Evolutionary conservation across 1,140 invertebrate genomes (phyloP), one percentile per base, ranked within the genome.

Genomic region (Neodiprion fabricii): DNA sequence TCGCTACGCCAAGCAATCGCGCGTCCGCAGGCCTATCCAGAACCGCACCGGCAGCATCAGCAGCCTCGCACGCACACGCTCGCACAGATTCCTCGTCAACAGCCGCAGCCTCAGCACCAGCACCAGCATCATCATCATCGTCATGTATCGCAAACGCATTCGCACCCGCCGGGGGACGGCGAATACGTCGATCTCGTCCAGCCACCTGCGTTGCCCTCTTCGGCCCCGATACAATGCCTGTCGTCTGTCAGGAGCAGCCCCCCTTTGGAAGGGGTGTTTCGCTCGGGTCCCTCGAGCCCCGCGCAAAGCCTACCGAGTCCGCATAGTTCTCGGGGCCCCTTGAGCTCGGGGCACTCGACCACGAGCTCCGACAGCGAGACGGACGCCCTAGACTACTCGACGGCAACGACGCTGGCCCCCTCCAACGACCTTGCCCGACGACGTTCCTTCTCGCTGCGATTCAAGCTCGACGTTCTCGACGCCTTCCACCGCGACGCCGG

Each of bases 381-480:
- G 72, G 86, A 86, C 48, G 82, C 79, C 4, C 72, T 81, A 10
- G 76, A 79, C 9, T 81, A 78, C 71, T 80, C 78, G 0, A 49
- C 76, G 12, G 74, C n/a, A 9, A 28, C 71, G 40, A 69, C 74
- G 7, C 76, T 76, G 9, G 75, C 76, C 11, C 73, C 66, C 70
- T 21, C 10, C 12, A 68, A 10, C 72, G 84, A 82, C 50, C 75
- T 88, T 0, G 79, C 85, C 14, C 83, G 88, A n/a, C 76, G 90
- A 48, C 78, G 90, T n/a, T 90, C 89, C 9, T 91, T 90, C 71
- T 87, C 89, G 0, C 74, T 90, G 11, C 80, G 84, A 14, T 91
- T 91, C 80, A 91, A 91, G 76, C 77, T 90, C 8, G 83, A 86
- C 21, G 90, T 91, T 3, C 79, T 91, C 11, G 87, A 91, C 77